Evolutionary conservation across 2,797 vertebrate genomes (phyloP).

Genomic region (Rhincodon typus): DNA sequence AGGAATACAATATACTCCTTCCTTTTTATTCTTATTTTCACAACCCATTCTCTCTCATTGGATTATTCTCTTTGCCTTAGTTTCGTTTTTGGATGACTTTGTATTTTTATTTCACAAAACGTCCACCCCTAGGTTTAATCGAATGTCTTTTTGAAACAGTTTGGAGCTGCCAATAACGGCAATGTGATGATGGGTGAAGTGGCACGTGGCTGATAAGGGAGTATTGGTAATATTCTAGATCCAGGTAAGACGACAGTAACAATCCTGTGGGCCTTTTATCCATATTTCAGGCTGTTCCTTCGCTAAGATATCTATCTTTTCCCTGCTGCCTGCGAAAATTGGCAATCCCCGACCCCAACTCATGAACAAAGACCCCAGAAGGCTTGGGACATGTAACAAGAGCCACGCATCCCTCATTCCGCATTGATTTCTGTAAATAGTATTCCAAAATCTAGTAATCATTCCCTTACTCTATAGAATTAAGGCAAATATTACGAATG

Average conservation of each 20-base stretch:
- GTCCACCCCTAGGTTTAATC: not conserved
- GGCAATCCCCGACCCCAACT: not conserved
- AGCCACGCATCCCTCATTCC: not conserved
- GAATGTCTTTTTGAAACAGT: not conserved
- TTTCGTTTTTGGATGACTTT: not conserved
- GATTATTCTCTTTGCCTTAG: not conserved
- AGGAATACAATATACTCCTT: not conserved
- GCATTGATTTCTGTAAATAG: not conserved
- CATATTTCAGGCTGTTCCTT: not conserved
- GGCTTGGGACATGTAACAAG: not conserved
- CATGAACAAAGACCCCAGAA: not conserved
- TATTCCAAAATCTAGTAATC: not conserved
- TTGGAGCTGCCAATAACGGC: not conserved
- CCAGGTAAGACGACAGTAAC: not conserved
- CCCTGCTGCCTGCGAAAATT: not conserved
- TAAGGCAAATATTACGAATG: not conserved
- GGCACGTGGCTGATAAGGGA: not conserved
- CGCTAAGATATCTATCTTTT: not conserved
- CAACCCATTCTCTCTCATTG: not conserved
- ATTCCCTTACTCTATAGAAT: not conserved
- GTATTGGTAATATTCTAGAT: not conserved
- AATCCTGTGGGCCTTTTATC: not conserved
- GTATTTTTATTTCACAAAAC: not conserved
- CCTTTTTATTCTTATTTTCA: not conserved
- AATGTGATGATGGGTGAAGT: not conserved